phyloP scores from a whole-genome alignment of 2,113 vertebrate species.

The Neopipo cinnamomea region DNA sequence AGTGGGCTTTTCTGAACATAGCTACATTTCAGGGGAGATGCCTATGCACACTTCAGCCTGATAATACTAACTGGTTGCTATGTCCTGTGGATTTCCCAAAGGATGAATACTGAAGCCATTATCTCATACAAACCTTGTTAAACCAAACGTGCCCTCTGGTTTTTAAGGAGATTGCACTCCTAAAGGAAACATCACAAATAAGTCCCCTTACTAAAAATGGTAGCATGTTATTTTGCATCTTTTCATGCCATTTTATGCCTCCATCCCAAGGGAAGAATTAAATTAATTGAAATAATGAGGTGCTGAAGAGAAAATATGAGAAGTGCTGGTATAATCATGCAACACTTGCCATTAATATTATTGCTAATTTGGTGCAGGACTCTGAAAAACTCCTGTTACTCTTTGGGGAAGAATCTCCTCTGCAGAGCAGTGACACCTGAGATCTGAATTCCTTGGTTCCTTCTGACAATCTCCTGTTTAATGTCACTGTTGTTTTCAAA shows the following conservation, averaged over 20 bases:
- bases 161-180: background rate
- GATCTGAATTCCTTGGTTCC: background rate
- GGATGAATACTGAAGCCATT: background rate
- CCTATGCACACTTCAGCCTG: background rate
- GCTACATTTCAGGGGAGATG: background rate
- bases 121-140: background rate
- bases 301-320: background rate
- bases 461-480: background rate
- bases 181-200: background rate
- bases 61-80: background rate
- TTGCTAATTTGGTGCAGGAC: background rate
- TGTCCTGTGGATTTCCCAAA: background rate
- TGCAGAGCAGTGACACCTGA: background rate
- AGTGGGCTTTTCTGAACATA: background rate
- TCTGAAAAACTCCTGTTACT: background rate
- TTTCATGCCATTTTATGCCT: background rate
- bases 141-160: background rate
- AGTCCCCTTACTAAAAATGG: background rate
- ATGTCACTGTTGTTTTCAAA: background rate
- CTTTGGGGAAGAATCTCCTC: background rate
- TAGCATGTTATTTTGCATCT: background rate
- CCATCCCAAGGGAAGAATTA: background rate
- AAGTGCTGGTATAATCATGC: background rate
- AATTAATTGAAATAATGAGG: background rate
- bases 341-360: background rate